Evolutionary conservation across 23 tunicate genomes (phyloP), one percentile per base, ranked within the genome.

Genomic region (Halocynthia aurantium): DNA sequence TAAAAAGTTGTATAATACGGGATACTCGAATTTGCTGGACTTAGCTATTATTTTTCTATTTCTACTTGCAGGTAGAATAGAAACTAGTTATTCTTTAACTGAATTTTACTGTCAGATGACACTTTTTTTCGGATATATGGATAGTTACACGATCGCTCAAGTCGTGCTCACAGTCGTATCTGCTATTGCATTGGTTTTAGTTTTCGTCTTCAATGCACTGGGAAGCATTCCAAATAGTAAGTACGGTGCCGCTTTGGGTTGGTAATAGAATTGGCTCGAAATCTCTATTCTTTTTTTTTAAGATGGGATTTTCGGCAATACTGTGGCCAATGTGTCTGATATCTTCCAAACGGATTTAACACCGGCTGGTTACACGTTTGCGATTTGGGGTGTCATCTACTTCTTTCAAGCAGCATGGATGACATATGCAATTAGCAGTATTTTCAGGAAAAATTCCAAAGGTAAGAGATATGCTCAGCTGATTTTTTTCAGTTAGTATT

Each of bases 201-300:
- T 74, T 53, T 74, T 51, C 31, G 78, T 74, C 9, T 74, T 74
- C 65, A 74, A 52, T 74, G 78, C 64, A 10, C 5, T 74, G n/a
- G 57, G 60, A 52, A 50, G n/a, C 44, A 31, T 31, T 31, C 44
- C 44, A 31, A 31, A 31, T 31, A 31, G 44, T 31, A 31, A 31
- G 44, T 31, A 31, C 44, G 44, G 44, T 72, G 56, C n/a, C 5
- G 56, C 52, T n/a, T n/a, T n/a, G n/a, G 2, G 55, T 72, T 5
- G 15, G 18, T 40, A 2, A 67, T 19, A n/a, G 72, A 15, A 60
- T 18, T 60, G 4, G 44, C 4, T 0, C 44, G 4, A 31, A 31
- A 0, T 31, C 4, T 31, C 44, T n/a, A 31, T 31, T 31, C 64
- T 58, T 17, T 4, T 58, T 15, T 58, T 58, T 65, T 2, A 20